Percentiles rank a stretch among this genome's conserved stretches.
Evolutionary conservation across 1,140 invertebrate genomes (phyloP).

Genomic region (Formica exsecta): DNA sequence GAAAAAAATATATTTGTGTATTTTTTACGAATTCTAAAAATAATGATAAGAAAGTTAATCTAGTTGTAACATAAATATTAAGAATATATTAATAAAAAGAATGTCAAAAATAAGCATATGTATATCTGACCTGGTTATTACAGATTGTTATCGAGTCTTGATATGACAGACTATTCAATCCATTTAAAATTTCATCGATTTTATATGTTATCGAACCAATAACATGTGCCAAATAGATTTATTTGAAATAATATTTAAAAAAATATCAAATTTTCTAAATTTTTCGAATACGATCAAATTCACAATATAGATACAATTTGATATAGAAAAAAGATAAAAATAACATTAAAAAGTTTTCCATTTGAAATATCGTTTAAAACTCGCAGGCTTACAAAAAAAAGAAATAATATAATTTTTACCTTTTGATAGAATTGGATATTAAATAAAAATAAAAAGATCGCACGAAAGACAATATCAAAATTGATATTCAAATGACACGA

Average conservation of each 20-base stretch:
- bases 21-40: too few species aligned
- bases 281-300: background rate
- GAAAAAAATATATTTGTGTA: too few species aligned
- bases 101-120: too few species aligned
- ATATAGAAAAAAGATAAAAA: background rate
- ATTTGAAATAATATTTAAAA: background rate
- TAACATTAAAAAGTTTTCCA: background rate
- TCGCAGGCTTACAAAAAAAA: background rate
- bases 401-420: background rate
- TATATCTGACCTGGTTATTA: background rate
- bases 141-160: background rate
- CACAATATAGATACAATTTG: background rate
- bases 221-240: background rate
- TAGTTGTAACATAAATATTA: too few species aligned
- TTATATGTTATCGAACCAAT: background rate
- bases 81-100: too few species aligned
- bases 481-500: background rate
- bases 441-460: background rate
- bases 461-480: background rate
- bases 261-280: background rate
- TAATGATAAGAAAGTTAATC: too few species aligned
- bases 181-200: slow-evolving; percentile 13
- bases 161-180: background rate
- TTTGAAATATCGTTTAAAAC: background rate
- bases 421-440: background rate